Evolutionary conservation across 2,113 vertebrate species (phyloP), one percentile per base, ranked within the genome.

Genomic region (Hippocampus guttulatus): DNA sequence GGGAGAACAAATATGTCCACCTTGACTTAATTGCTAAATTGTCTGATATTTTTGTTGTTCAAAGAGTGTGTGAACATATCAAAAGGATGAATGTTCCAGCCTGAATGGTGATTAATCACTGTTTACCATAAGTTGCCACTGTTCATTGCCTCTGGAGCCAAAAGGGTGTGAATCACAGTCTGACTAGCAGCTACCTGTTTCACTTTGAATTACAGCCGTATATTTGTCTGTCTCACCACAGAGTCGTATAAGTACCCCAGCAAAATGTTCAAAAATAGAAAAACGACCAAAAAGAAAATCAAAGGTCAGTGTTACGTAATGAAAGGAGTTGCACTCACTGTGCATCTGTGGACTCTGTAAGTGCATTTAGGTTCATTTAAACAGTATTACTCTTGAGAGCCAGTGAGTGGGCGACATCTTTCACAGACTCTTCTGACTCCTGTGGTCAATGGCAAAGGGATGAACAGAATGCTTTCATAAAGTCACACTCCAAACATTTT

Each of bases 351-450:
- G 23, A 64, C 41, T 79, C 49, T 72, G 47, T 72, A 77, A 72
- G 68, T 75, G 70, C 51, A 76, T 73, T 65, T 57, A 68, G 76
- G 74, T 54, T 69, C 71, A 30, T 81, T 76, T 23, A 75, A 73
- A 74, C 51, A 74, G 80, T 81, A 74, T 79, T 85, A 82, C 70
- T 78, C 73, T 74, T 61, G 71, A 75, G 80, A 79, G 70, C 66
- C 75, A 80, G 66, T 72, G 85, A 81, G 88, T 88, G 84, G 88
- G 90, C 81, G 69, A 78, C 52, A 67, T 62, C 69, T 89, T 88
- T 91, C 82, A 38, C 90, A 86, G 84, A 65, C 70, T 69, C 77
- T 64, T 86, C 83, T 82, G 82, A 90, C 65, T 89, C 79, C 83
- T 88, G 88, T 3, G 84, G 88, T 87, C 73, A 76, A 40, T 74